Evolutionary conservation across 2,888 invertebrate species (phyloP), one percentile per base, ranked within the genome.

Genomic region (Mactromeris polynyma): DNA sequence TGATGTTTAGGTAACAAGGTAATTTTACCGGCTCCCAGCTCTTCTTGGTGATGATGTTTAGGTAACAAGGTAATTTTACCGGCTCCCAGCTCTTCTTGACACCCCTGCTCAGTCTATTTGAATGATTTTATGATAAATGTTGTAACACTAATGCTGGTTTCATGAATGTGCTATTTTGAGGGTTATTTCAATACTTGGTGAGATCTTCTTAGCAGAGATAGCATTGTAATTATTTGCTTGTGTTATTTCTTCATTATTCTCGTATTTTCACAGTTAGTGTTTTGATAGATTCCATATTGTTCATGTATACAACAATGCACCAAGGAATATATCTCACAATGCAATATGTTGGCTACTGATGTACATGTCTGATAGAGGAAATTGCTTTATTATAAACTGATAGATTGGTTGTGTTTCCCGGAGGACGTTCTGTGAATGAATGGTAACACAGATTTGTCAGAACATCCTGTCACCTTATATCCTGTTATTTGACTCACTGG

Each of bases 331-430:
- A 36, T 73, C 26, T 73, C 33, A 33, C 73, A 33, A 73, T 73
- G 31, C 73, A 73, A 73, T 73, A 14, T 73, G 73, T 73, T 33
- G 73, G 33, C 36, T 73, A 11, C 73, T 17, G 73, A 73, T 73
- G 17, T 36, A 73, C 73, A 73, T 6, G 73, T 33, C 73, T 73
- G 73, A 73, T 73, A 7, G 36, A 33, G 73, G 33, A 33, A 73
- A 73, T 73, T 36, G 69, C n/a, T 33, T 31, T 73, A 36, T 36
- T 36, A 33, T 73, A 36, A 7, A 26, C 73, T 73, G 36, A 73
- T 33, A 73, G 73, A 73, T 73, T 73, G 17, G 31, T 33, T 21
- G 17, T 36, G 73, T 36, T 11, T 73, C 73, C 31, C 73, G 2
- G 26, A 26, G 58, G 58, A 36, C 36, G 31, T 17, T 31, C 33